Evolutionary conservation across 2,797 vertebrate species (phyloP).

Genomic region (Champsocephalus gunnari): DNA sequence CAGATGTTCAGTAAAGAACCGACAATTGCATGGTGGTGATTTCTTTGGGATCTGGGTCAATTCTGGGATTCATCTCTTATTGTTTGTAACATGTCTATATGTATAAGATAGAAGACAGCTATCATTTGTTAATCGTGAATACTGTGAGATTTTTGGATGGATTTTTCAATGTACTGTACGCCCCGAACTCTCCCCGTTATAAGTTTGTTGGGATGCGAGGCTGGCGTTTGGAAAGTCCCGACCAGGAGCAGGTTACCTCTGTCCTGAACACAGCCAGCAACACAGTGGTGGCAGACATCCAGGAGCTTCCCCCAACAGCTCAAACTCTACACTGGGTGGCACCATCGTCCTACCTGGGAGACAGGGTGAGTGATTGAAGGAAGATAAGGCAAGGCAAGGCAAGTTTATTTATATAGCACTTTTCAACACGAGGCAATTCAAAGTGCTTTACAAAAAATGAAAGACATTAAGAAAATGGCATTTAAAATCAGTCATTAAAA

Average conservation of each 20-base stretch:
- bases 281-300: constrained; percentile 92
- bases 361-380: constrained; percentile 84
- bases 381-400: not conserved
- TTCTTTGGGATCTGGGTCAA: not conserved
- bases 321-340: constrained; percentile 90
- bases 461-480: no score
- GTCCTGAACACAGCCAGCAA: constrained; percentile 91
- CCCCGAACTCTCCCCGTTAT: not conserved
- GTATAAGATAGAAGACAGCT: not conserved
- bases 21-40: not conserved
- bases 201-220: constrained; percentile 92
- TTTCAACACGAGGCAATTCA: no score
- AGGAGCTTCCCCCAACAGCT: constrained; percentile 88
- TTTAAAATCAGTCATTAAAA: no score
- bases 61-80: not conserved
- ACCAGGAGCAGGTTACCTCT: constrained; percentile 82
- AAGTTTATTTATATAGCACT: no score
- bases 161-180: constrained; percentile 3
- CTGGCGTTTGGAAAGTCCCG: constrained; percentile 87
- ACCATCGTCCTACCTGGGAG: constrained; percentile 89
- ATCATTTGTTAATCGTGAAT: not conserved
- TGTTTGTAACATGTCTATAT: not conserved
- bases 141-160: not conserved
- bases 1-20: constrained; percentile 15
- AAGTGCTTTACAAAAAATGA: no score